These are phyloP conservation scores for Octopus bimaculoides DNA, from an alignment of 1,140 invertebrate genomes.

Conservation along the genomic window DNA sequence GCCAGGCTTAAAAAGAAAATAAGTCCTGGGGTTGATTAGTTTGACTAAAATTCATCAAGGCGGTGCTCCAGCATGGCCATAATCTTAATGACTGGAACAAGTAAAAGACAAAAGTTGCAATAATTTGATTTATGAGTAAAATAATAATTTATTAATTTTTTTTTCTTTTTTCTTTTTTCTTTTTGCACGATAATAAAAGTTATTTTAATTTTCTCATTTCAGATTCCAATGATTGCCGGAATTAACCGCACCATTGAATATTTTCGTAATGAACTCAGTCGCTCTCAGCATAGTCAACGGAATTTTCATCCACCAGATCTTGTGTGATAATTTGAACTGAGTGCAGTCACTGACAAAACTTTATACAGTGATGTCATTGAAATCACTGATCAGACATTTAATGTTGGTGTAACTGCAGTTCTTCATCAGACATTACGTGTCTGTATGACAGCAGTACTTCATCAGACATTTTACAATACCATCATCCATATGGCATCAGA, in stretches of 20 bases:
- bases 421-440: too few species aligned
- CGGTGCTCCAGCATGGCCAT: background rate
- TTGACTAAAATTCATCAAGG: background rate
- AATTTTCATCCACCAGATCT: conserved; percentile 35
- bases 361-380: too few species aligned
- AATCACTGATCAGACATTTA: too few species aligned
- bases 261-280: conserved; percentile 73
- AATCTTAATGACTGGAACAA: background rate
- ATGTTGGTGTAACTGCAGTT: too few species aligned
- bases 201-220: conserved; percentile 8
- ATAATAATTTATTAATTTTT: background rate
- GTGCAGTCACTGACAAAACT: too few species aligned
- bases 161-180: background rate
- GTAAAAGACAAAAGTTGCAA: background rate
- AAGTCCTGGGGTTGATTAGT: background rate
- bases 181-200: background rate
- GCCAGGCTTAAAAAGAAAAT: too few species aligned
- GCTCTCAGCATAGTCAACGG: conserved; percentile 36
- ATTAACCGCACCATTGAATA: conserved; percentile 87
- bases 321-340: background rate
- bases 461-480: too few species aligned
- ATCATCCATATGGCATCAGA: too few species aligned
- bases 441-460: too few species aligned
- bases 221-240: conserved; percentile 77
- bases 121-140: background rate